Conservation (phyloP, 2,888 invertebrate species). For the Drepanosiphum platanoidis region DNA sequence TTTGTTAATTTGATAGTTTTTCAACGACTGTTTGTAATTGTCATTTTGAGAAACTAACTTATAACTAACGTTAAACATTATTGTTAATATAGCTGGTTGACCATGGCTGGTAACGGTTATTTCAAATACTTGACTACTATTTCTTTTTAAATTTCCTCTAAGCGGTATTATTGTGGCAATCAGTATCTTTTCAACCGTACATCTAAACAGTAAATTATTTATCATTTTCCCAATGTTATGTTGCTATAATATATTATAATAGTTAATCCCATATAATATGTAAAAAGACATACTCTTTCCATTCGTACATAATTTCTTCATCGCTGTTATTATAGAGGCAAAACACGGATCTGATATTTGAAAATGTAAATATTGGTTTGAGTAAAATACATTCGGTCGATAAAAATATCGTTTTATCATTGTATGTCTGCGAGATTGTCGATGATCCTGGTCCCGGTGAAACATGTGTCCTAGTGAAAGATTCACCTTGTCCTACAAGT, state of each 20-base stretch:
- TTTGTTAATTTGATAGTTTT: constrained; percentile 15
- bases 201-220: constrained; percentile 19
- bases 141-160: constrained; percentile 33
- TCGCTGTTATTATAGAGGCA: constrained; percentile 28
- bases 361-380: constrained; percentile 15
- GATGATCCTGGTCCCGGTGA: constrained; percentile 14
- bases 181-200: constrained; percentile 11
- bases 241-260: neutral
- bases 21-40: constrained; percentile 38
- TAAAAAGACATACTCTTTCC: constrained; percentile 44
- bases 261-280: neutral
- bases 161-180: neutral
- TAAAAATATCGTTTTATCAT: constrained; percentile 41
- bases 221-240: too few species aligned
- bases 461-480: constrained; percentile 11
- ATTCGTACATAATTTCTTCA: constrained; percentile 43
- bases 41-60: constrained; percentile 17
- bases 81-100: constrained; percentile 48
- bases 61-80: constrained; percentile 48
- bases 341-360: constrained; percentile 14
- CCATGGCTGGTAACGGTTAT: constrained; percentile 17
- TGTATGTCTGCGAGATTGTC: constrained; percentile 32
- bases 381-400: constrained; percentile 49
- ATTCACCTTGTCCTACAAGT: constrained; percentile 48
- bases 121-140: constrained; percentile 38